phyloP scores from a whole-genome alignment of 2,888 invertebrate genomes.

The Rotaria socialis region DNA sequence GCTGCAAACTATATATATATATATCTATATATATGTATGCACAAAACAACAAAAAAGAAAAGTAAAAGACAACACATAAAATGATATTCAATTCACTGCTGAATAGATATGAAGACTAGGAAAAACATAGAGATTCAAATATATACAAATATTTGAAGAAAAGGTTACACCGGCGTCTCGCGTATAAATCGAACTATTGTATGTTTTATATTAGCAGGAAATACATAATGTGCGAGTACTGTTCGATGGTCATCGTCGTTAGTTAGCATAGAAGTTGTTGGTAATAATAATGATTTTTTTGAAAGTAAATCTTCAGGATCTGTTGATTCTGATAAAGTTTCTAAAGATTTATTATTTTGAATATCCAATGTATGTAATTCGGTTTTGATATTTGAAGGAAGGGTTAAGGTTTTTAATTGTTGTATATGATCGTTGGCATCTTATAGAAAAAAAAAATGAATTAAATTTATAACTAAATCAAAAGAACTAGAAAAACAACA shows the following conservation, averaged over 20 bases:
- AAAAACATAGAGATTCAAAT: conserved; percentile 11
- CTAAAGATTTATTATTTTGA: background rate
- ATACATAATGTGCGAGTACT: background rate
- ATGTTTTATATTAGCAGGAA: conserved; percentile 6
- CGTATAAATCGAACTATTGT: background rate
- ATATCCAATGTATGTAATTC: background rate
- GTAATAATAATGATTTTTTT: background rate
- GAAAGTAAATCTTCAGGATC: no score
- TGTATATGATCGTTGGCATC: background rate
- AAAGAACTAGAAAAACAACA: background rate
- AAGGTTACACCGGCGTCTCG: conserved; percentile 9
- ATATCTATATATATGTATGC: background rate
- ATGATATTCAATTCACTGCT: conserved; percentile 19
- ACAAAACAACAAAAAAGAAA: background rate
- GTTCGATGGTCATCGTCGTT: background rate
- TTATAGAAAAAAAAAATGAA: background rate
- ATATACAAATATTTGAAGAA: background rate
- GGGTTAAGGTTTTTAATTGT: background rate
- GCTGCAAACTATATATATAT: background rate
- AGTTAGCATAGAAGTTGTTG: background rate
- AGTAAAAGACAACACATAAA: background rate
- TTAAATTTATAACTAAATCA: background rate
- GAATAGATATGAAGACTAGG: background rate
- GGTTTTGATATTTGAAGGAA: background rate
- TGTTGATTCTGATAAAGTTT: background rate